phyloP scores from a whole-genome alignment of 1,140 invertebrate species.

The Venustaconcha ellipsiformis region DNA sequence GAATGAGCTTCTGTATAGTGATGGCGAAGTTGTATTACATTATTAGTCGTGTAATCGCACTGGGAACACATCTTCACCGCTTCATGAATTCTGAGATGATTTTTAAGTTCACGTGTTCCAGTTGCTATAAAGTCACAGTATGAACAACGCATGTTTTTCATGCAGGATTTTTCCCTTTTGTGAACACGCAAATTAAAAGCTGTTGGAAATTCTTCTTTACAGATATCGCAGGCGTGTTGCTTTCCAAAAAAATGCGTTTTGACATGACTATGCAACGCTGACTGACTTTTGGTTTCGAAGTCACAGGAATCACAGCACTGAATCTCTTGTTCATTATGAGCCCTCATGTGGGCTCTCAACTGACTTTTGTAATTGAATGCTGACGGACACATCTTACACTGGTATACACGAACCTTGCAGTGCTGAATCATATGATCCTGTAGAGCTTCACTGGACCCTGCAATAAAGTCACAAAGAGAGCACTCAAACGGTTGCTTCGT shows the following conservation, averaged over 20 bases:
- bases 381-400: conserved; percentile 63
- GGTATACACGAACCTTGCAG: conserved; percentile 64
- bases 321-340: conserved; percentile 62
- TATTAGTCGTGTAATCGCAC: conserved; percentile 20
- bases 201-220: conserved; percentile 47
- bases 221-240: conserved; percentile 45
- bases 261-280: conserved; percentile 55
- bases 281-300: conserved; percentile 55
- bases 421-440: conserved; percentile 68
- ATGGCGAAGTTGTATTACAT: conserved; percentile 36
- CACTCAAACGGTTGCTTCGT: conserved; percentile 64
- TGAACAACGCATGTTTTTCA: conserved; percentile 43
- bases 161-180: conserved; percentile 35
- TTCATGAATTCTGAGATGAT: conserved; percentile 29
- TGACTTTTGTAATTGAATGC: conserved; percentile 67
- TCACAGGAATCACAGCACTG: conserved; percentile 61
- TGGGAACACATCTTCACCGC: conserved; percentile 27
- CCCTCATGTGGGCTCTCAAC: conserved; percentile 65
- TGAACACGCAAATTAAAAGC: conserved; percentile 47
- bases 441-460: conserved; percentile 57
- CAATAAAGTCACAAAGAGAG: conserved; percentile 62
- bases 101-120: conserved; percentile 27
- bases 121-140: conserved; percentile 48
- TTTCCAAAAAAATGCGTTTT: conserved; percentile 44
- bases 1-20: conserved; percentile 41